These are phyloP conservation scores for Scaeva pyrastri DNA, from an alignment of 2,888 invertebrate species.

Conservation along the genomic window DNA sequence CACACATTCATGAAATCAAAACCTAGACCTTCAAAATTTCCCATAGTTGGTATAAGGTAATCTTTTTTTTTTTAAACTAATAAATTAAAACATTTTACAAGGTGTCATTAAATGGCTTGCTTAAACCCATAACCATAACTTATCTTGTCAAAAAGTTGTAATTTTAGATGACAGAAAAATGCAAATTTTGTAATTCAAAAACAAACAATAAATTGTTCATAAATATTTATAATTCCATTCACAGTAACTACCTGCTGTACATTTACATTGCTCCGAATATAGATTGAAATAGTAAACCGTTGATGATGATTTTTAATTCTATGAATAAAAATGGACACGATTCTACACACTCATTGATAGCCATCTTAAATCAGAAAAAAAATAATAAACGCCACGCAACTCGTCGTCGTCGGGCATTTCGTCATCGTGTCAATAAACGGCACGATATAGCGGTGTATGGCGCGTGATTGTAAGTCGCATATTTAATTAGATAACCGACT, in stretches of 20 bases:
- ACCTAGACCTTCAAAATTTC: background rate
- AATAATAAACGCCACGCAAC: constrained; percentile 22
- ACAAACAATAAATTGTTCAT: background rate
- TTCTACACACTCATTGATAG: constrained; percentile 23
- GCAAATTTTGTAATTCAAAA: constrained; percentile 2
- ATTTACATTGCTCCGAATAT: constrained; percentile 26
- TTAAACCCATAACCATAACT: background rate
- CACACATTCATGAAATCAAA: too few species aligned
- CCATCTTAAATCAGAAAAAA: background rate
- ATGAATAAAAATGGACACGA: background rate
- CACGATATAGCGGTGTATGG: constrained; percentile 24
- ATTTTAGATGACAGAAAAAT: constrained; percentile 16
- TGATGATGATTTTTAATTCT: constrained; percentile 48
- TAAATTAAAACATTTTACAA: background rate
- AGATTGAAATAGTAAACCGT: background rate
- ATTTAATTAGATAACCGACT: constrained; percentile 32
- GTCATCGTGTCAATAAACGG: constrained; percentile 55
- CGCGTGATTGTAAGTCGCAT: constrained; percentile 33
- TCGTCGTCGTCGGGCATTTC: constrained; percentile 7
- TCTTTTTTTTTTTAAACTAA: background rate
- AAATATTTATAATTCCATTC: constrained; percentile 34
- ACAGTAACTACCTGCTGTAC: background rate
- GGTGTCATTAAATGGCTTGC: background rate
- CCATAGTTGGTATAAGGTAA: too few species aligned
- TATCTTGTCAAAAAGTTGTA: background rate